Conservation (phyloP, 2,888 invertebrate genomes). For the Apamea monoglypha region DNA sequence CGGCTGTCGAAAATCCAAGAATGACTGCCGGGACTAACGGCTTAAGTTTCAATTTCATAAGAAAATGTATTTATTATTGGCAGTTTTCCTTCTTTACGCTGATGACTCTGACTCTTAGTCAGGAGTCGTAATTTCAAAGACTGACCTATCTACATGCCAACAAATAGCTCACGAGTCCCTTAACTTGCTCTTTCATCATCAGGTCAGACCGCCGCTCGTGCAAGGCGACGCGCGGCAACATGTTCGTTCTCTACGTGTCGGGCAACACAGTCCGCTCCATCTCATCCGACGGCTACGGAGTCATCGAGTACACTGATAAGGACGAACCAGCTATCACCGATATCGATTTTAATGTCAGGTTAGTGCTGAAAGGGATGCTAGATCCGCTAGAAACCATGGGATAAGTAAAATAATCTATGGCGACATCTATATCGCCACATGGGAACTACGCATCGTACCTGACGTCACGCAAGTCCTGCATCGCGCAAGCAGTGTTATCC, state of each 20-base stretch:
- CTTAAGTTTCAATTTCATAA: no score
- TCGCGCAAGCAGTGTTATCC: neutral
- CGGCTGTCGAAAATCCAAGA: no score
- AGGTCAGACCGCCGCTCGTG: conserved; percentile 92
- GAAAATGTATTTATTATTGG: no score
- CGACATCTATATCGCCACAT: neutral
- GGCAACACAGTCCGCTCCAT: conserved; percentile 90
- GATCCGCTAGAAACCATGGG: neutral
- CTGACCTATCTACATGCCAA: no score
- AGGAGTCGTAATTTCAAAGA: no score
- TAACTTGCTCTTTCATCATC: neutral
- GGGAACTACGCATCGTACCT: neutral
- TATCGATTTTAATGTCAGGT: conserved; percentile 80
- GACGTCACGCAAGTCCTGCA: neutral
- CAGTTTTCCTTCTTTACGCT: no score
- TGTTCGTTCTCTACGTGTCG: conserved; percentile 89
- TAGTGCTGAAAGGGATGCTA: neutral
- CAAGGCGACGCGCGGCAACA: conserved; percentile 91
- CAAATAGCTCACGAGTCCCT: no score
- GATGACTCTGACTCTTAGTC: no score
- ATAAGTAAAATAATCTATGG: neutral
- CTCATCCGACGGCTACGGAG: conserved; percentile 73
- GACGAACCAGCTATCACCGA: conserved; percentile 71
- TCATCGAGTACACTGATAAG: conserved; percentile 73
- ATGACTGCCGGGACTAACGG: no score